Base-by-base conservation (phyloP, 2,113 vertebrate species). In the Gorsachius goisagi region DNA sequence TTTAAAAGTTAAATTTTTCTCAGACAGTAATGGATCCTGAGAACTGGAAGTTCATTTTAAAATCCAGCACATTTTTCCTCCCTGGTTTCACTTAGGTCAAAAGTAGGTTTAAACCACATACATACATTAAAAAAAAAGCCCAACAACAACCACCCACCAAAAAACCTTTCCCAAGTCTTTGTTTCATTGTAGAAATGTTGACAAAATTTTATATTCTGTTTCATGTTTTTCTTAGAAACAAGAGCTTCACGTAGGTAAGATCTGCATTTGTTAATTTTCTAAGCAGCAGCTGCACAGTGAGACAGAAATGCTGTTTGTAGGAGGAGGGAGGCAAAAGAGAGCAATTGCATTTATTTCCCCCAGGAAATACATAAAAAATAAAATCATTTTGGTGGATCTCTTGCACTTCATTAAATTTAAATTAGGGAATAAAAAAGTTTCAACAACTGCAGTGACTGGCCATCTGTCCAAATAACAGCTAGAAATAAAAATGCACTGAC, bases 381-480 rank as follows among this genome's bases (percentile, higher is more conserved):
- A 60, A 68, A 89, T 22, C 6, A 35, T 84, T 90, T 87, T 92
- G 24, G 66, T 94, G 50, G 37, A 85, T 92, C 44, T 96, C 80
- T 96, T 85, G 41, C 62, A 91, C 44, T 78, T 93, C 88, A 96
- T 95, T 96, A 91, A 77, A 94, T 94, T 97, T 91, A 93, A 92
- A 97, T 96, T 94, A 58, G 30, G 15, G 9, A 28, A 9, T 41
- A 10, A 78, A 68, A 37, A 63, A 15, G 22, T 88, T 95, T 94
- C 32, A 81, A 35, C 66, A 64, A 87, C 76, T 90, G 56, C 49
- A 59, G 55, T 59, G 23, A 64, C 58, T 95, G 66, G 20, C 93
- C 94, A 97, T 97, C 96, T 97, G 94, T 96, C 93, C 84, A 94
- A 95, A 82, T 56, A 96, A 74, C 53, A 89, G 32, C 58, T 35